Percentiles rank a stretch among this genome's conserved stretches.
Conservation (phyloP, 2,113 vertebrate species). For the Nicator chloris region DNA sequence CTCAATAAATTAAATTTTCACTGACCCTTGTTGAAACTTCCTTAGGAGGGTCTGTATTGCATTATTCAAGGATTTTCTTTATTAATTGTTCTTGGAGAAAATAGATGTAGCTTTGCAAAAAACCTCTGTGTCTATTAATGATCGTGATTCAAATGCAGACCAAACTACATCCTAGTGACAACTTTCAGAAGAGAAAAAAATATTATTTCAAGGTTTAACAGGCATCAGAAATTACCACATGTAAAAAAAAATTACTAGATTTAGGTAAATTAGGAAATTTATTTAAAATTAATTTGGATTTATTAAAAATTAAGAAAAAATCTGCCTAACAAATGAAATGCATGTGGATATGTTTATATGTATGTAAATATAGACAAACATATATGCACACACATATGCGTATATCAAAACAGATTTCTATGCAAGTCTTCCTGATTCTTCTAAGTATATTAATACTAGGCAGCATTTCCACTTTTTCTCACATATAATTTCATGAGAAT, state of each 20-base stretch:
- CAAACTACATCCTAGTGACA: not conserved
- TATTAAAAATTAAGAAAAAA: not conserved
- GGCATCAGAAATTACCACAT: not conserved
- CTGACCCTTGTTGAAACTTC: conserved; percentile 1
- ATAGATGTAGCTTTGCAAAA: conserved; percentile 18
- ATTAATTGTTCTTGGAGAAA: conserved; percentile 44
- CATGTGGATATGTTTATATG: not conserved
- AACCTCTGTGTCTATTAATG: conserved; percentile 9
- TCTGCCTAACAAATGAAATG: not conserved
- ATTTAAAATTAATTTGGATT: conserved; percentile 17
- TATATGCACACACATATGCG: no score
- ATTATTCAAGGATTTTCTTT: conserved; percentile 33
- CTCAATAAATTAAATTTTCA: conserved; percentile 24
- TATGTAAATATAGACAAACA: not conserved
- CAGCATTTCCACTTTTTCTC: not conserved
- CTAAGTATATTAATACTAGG: not conserved
- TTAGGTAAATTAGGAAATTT: not conserved
- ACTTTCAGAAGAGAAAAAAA: not conserved
- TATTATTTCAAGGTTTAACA: conserved; percentile 8
- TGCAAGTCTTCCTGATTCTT: not conserved
- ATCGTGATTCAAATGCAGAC: not conserved
- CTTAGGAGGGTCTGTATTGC: conserved; percentile 18
- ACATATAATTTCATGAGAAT: not conserved
- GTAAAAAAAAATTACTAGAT: not conserved
- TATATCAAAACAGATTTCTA: not conserved